phyloP scores from a whole-genome alignment of 1,140 invertebrate species.

The Diabrotica virgifera region DNA sequence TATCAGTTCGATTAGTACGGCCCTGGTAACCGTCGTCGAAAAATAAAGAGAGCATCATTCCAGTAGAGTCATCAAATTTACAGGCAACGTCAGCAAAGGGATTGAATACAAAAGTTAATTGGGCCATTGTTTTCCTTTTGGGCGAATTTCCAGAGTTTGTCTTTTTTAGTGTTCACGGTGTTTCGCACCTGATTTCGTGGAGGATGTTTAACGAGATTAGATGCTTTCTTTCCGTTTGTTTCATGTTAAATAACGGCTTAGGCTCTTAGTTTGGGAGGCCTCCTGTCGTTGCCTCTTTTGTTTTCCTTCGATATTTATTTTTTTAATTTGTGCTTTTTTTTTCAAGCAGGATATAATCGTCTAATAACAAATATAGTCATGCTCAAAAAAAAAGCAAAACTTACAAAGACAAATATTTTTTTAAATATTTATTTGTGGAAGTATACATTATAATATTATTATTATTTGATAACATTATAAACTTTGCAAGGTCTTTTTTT shows the following conservation, averaged over 20 bases:
- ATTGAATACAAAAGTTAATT: conserved; percentile 3
- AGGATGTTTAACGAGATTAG: background rate
- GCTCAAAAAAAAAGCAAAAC: too few species aligned
- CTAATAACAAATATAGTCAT: too few species aligned
- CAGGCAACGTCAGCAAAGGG: background rate
- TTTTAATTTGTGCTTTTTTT: too few species aligned
- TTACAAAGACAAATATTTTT: too few species aligned
- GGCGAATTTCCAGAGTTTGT: background rate
- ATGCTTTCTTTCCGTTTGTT: conserved; percentile 1
- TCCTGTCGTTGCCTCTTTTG: too few species aligned
- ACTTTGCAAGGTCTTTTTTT: too few species aligned
- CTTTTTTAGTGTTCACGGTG: background rate
- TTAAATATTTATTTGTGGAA: too few species aligned
- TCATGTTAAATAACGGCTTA: background rate
- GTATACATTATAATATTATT: too few species aligned
- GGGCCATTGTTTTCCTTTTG: conserved; percentile 1
- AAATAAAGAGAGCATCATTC: background rate
- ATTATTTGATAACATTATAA: too few species aligned
- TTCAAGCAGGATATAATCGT: too few species aligned
- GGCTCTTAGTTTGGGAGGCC: too few species aligned
- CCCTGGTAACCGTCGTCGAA: background rate
- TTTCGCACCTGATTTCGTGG: conserved; percentile 1
- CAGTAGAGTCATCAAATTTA: conserved; percentile 2
- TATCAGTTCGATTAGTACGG: background rate
- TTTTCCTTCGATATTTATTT: too few species aligned